Evolutionary conservation across 92 coral and sea anemone genomes (phyloP), one percentile per base, ranked within the genome.

Genomic region (Hydrozoanthus gracilis): DNA sequence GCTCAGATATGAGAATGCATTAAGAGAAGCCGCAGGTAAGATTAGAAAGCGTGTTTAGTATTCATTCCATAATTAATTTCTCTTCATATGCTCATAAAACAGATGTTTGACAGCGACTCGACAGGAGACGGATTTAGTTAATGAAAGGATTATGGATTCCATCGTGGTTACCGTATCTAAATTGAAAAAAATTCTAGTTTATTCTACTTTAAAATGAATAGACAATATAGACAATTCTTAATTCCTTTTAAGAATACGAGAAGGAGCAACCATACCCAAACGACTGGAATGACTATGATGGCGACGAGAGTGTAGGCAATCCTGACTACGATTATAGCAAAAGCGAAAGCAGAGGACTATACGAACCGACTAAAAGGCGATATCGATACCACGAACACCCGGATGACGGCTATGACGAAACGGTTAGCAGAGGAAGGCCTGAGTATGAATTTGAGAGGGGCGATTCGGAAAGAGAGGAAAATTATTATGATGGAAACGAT

Each of bases 1-100:
- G 51, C 75, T 64, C 8, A 47, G 73, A 13, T 80, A 80, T 80
- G 73, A 80, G 47, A 80, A 80, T 10, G 85, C 74, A 65, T 17
- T 80, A 52, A 48, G 72, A 80, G 85, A 80, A 80, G 74, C 85
- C 61, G 12, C 85, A 10, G 85, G 85, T 80, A 47, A 49, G 85
- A 7, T 9, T 45, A 15, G 5, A 4, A 46, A 45, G 14, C 15
- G 39, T 27, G 39, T 27, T 27, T 27, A 2, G 39, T 27, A 27
- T 27, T 27, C 39, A 27, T 27, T 27, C 39, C 39, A 27, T 27
- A 27, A 27, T 0, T 2, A 27, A 27, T 27, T 27, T 27, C 39
- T 27, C 39, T 27, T 27, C 39, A 27, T 27, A 27, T 27, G 39
- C 39, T 27, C 39, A 27, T 27, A 27, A 27, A 27, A 27, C 39